phyloP scores from a whole-genome alignment of 1,140 invertebrate genomes.

The Samia ricini region DNA sequence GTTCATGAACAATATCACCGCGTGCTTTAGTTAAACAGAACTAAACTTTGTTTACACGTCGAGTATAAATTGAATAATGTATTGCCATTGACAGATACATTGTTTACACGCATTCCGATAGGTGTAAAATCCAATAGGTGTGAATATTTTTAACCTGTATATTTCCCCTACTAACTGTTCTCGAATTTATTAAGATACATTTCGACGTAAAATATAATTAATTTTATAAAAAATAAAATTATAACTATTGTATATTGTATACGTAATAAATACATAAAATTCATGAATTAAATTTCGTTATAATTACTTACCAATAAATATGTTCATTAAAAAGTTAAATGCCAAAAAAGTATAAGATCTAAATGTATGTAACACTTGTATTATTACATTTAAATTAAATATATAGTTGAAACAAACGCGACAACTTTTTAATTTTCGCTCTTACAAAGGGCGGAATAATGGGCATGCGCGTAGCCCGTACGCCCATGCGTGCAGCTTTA shows the following conservation, averaged over 20 bases:
- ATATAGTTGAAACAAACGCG: background rate
- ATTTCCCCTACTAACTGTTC: background rate
- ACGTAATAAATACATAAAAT: background rate
- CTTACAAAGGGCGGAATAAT: conserved; percentile 20
- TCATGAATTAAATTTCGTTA: background rate
- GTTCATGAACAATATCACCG: too few species aligned
- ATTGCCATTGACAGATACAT: background rate
- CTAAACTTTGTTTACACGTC: too few species aligned
- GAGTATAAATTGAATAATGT: background rate
- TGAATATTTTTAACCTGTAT: background rate
- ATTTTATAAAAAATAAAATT: background rate
- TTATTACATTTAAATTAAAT: background rate
- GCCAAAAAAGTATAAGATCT: background rate
- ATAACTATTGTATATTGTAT: background rate
- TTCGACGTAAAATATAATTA: too few species aligned
- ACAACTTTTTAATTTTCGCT: conserved; percentile 1
- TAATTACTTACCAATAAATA: background rate
- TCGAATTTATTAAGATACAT: background rate
- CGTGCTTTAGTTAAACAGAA: too few species aligned
- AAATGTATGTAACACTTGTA: background rate
- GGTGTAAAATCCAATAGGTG: background rate
- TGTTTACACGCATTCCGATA: background rate
- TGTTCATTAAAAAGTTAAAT: background rate
- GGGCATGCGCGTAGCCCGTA: conserved; percentile 28
- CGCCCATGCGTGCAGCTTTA: conserved; percentile 40